Base-by-base conservation (phyloP, 2,113 vertebrate species). In the Misgurnus mizolepis region DNA sequence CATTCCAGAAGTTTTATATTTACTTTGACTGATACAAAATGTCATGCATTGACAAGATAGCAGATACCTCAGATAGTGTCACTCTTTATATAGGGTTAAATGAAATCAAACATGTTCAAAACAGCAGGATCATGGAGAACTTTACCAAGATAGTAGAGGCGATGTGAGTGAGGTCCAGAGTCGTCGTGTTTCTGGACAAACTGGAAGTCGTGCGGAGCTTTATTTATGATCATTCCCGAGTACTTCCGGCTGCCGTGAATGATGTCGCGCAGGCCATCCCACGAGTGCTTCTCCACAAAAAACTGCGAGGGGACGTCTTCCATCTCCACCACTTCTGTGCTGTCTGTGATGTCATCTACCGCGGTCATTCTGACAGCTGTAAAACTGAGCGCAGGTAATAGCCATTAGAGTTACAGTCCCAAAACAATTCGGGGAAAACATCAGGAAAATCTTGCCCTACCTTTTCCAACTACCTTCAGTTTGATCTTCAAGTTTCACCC, bases 181-280 rank as follows among this genome's bases (percentile, higher is more conserved):
- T 96, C 95, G 0, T 97, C 95, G 0, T 91, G 94, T 85, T 95
- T 96, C 88, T 90, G 94, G 82, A 97, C 93, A 18, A 98, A 98
- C 88, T 95, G 96, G 92, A 97, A 98, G 87, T 98, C 96, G 7
- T 98, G 95, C 0, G 96, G 97, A 0, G 96, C 96, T 91, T 97
- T 98, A 93, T 91, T 97, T 80, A 95, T 91, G 4, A 96, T 91
- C 88, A 98, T 92, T 56, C 96, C 96, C 0, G 95, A 95, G 86
- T 95, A 94, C 90, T 96, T 98, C 90, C 97, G 95, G 93, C 97
- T 99, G 89, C 93, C 93, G 71, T 96, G 97, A 86, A 98, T 96
- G 83, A 97, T 95, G 88, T 91, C 92, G 4, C 97, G 93, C 77
- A 98, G 90, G 79, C 94, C 96, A 0, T 97, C 95, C 97, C 97